Percentiles rank a stretch among this genome's conserved stretches.
phyloP scores from a whole-genome alignment of 2,888 invertebrate genomes.

The Eudasyphora cyanicolor region DNA sequence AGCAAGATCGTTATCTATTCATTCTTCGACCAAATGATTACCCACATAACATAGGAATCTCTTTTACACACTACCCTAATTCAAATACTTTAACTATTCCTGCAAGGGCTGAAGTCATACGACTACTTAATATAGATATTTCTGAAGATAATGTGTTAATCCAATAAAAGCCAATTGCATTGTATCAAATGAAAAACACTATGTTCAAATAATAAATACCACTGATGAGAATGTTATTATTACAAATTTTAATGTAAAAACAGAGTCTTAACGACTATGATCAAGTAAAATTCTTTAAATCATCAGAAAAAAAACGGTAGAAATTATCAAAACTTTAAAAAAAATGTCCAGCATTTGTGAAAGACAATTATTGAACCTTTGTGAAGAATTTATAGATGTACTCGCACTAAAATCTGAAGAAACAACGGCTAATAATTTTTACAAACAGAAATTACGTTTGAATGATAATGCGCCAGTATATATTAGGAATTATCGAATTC shows the following conservation, averaged over 20 bases:
- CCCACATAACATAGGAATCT: neutral
- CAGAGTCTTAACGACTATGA: no score
- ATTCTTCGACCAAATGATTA: neutral
- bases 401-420: neutral
- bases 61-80: no score
- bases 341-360: neutral
- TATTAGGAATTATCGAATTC: neutral
- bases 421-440: neutral
- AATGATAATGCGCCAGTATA: neutral
- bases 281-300: no score
- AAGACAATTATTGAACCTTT: neutral
- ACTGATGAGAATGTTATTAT: neutral
- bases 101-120: no score
- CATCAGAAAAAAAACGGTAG: neutral
- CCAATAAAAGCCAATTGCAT: neutral
- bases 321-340: neutral
- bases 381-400: neutral
- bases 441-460: neutral
- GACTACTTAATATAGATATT: neutral
- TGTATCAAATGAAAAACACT: neutral
- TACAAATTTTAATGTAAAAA: no score
- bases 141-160: neutral
- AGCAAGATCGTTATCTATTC: neutral
- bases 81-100: no score
- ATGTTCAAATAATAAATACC: neutral